Evolutionary conservation across 2,888 invertebrate genomes (phyloP), one percentile per base, ranked within the genome.

Genomic region (Pterostichus madidus): DNA sequence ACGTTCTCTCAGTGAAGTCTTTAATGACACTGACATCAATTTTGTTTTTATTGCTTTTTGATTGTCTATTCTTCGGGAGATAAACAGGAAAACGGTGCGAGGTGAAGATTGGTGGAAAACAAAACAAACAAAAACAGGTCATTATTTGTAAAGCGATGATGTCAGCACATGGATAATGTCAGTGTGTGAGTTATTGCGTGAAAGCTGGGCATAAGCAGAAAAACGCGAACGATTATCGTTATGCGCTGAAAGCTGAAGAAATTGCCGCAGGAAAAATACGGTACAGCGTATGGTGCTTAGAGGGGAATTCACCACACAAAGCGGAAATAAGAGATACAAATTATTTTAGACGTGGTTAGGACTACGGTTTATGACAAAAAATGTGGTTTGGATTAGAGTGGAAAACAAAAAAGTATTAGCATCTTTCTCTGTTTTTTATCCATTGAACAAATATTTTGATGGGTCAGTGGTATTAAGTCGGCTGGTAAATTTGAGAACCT

Each of bases 71-170:
- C 44, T 78, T 59, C 46, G 44, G 44, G 32, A 31, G 46, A 78
- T 56, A 61, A 78, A 78, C 59, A 78, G 61, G 59, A 61, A 78
- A 78, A 71, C 56, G 17, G 32, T 31, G 64, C 24, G 49, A 71
- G 73, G 49, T 24, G 80, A 64, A 80, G 61, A 59, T 53, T 39
- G 80, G 52, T 80, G 49, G 44, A 68, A 80, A 73, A 80, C 39
- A 80, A 80, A 80, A 80, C 56, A 80, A 80, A 64, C 64, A 80
- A 80, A 52, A 80, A 39, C 35, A 53, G 56, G 80, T 53, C 71
- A 80, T 80, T 80, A 80, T 71, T 73, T 80, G 73, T 71, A 71
- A 80, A 71, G 53, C 71, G 80, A 71, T 80, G 80, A 80, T 80
- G 80, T 71, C 71, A 80, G 71, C 80, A 71, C 71, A 71, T 56